Evolutionary conservation across 1,140 invertebrate genomes (phyloP), one percentile per base, ranked within the genome.

Genomic region (Tachypleus tridentatus): DNA sequence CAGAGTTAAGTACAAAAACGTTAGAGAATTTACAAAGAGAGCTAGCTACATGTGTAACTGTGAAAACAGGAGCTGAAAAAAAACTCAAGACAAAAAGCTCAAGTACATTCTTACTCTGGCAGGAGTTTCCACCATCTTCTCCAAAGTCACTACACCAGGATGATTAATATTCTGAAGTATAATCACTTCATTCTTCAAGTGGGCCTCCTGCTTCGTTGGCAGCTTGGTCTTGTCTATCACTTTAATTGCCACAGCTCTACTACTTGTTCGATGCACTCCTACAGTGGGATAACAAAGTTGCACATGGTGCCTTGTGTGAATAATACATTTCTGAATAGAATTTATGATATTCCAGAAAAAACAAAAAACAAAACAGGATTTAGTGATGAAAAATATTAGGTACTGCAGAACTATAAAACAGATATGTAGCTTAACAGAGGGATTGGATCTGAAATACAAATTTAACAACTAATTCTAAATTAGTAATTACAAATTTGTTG

Each of bases 161-260:
- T 97, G 93, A 3, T 89, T 88, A 50, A 98, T 80, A 79, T 96
- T 96, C 80, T 98, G 93, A 61, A 98, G 79, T 73, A 99, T 99
- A 9, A 93, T 87, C 51, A 99, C 97, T 81, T 99, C 97, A 77
- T 98, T 99, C 77, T 98, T 97, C 53, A 99, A 79, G 74, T 98
- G 93, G 3, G 95, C 95, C 74, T 99, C 97, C 80, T 99, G 95
- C 77, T 99, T 99, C 0, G 93, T 98, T 4, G 97, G 95, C 77
- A 99, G 99, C 48, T 97, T 84, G 61, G 97, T 79, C 79, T 99
- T 99, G 77, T 98, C 95, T 72, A 99, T 99, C 4, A 98, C 88
- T 81, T 96, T 76, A 58, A 54, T 54, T 7, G 97, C 97, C 10
- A 98, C 96, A 51, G 92, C 82, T 67, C 89, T 78, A 51, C 85